Evolutionary conservation across 2,888 invertebrate species (phyloP), one percentile per base, ranked within the genome.

Genomic region (Andrena camellia): DNA sequence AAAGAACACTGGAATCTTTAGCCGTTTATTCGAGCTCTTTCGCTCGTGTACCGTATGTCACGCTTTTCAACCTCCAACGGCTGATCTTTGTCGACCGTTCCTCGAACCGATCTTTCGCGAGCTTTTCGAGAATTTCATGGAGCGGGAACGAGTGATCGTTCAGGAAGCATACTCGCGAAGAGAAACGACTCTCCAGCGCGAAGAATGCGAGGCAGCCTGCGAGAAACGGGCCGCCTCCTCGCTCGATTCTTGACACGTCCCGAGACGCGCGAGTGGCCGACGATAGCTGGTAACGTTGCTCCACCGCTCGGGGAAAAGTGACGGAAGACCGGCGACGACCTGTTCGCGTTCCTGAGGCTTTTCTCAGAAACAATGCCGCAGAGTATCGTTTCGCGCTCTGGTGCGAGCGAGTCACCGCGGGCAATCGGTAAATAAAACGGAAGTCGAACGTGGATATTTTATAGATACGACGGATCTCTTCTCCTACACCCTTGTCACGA

Each of bases 121-220:
- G 70, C 68, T 77, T 74, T 81, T 73, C 73, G 71, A 82, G 85
- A 67, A 77, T 84, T 88, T 81, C 76, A 81, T 59, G 67, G 23
- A 70, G 72, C 69, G 69, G 66, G 66, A 70, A 67, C 81, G 70
- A 75, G 78, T 72, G 72, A 60, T 75, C 74, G 69, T 48, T 42
- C 35, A 26, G 50, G 50, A 69, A 68, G 67, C 48, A 50, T 68
- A 52, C 26, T 59, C 71, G 20, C 20, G 48, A 29, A 7, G 31
- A 10, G 60, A 23, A 52, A 74, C 66, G 69, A 76, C 68, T 83
- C 60, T 29, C 54, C 60, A 70, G 59, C 35, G 50, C 60, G 57
- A 48, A 68, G 78, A 70, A 84, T 70, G 74, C 67, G 85, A 66
- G 66, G 63, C 72, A 5, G 69, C 72, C 72, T 57, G 26, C 70